Percentiles rank a stretch among this genome's conserved stretches.
Evolutionary conservation across 2,113 vertebrate genomes (phyloP).

Genomic region (Chunga burmeisteri): DNA sequence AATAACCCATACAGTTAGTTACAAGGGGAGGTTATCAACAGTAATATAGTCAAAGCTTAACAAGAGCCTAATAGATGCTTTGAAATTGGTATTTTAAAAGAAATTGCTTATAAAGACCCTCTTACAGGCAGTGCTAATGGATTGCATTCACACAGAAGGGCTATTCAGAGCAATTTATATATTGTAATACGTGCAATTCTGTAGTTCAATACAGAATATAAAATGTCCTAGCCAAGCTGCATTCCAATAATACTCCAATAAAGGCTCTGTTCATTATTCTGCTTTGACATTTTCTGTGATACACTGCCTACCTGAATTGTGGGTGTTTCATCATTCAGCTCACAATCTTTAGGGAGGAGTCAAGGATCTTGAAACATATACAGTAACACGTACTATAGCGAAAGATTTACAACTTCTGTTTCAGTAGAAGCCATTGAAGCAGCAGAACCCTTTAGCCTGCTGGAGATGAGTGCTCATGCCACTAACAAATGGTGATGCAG

Average conservation of each 20-base stretch:
- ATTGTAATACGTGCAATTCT: background rate
- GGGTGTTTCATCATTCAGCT: background rate
- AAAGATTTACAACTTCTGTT: background rate
- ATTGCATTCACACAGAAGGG: background rate
- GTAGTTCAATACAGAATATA: background rate
- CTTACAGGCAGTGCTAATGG: background rate
- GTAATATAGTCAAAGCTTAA: slow-evolving; percentile 5
- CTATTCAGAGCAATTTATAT: background rate
- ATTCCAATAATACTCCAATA: background rate
- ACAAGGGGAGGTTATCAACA: background rate
- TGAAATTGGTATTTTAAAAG: slow-evolving; percentile 26
- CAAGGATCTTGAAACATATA: background rate
- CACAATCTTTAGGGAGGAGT: background rate
- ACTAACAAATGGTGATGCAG: background rate
- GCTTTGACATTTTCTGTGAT: background rate
- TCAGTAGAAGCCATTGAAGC: background rate
- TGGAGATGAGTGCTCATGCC: background rate
- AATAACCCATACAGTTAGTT: background rate
- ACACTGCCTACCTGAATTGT: background rate
- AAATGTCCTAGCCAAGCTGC: background rate
- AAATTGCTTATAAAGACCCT: slow-evolving; percentile 2
- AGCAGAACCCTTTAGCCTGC: background rate
- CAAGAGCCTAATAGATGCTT: slow-evolving; percentile 2
- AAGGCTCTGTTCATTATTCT: background rate
- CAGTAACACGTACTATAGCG: background rate